Base-by-base conservation (phyloP, 2,797 vertebrate species). In the Crenichthys baileyi region DNA sequence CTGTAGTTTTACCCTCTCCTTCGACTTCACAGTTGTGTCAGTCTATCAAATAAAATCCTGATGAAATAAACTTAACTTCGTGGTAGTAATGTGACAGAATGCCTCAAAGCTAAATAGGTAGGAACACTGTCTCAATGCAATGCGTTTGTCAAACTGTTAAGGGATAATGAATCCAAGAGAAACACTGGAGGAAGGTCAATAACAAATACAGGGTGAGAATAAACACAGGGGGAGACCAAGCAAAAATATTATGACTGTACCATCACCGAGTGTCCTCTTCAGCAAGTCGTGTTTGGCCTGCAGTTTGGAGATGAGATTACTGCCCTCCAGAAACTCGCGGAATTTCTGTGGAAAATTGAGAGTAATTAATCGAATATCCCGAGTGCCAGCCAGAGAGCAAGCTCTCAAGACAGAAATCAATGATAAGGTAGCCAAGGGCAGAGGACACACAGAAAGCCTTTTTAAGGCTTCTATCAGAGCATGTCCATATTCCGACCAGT, bases 241-340 rank as follows among this genome's bases (percentile, higher is more conserved):
- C 13, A 26, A 56, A 78, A 16, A 44, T 53, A 22, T n/a, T 0
- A 0, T 61, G 70, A 83, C 76, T 7, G 90, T 95, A 98, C 98
- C 97, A 96, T 99, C 98, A 90, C 97, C 98, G 0, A 99, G 95
- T 0, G 96, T 97, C 92, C 96, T 97, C 92, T 99, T 98, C 90
- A 99, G 95, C 89, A 99, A 93, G 93, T 99, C 98, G 76, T 99
- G 97, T 93, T 99, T 99, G 92, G 98, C 98, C 92, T 99, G 98
- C 90, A 99, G 97, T 86, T 99, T 99, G 83, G 97, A 97, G 94
- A 99, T 99, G 90, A 99, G 98, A 95, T 99, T 99, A 87, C 98
- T 99, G 91, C 98, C 98, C 94, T 99, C 98, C 89, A 99, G 95
- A 95, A 97, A 99, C 92, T 99, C 98, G 70, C 97, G 96, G 92